Base-by-base conservation (phyloP, 1,140 invertebrate genomes). In the Brachionus manjavacas region DNA sequence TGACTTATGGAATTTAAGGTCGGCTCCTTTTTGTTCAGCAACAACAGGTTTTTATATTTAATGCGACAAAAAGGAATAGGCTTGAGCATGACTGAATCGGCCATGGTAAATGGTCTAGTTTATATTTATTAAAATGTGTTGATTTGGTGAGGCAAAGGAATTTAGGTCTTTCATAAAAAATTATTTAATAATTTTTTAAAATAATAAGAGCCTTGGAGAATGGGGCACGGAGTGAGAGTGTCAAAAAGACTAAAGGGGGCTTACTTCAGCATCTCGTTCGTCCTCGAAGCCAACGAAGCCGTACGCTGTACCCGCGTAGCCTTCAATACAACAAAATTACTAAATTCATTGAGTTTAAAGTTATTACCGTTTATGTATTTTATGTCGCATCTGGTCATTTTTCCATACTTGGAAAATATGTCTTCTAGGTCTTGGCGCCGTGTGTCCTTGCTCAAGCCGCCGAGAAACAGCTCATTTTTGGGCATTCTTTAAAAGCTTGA, bases 261-360 rank as follows among this genome's bases (percentile, higher is more conserved):
- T 87, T 86, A 87, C 87, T 84, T 87, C 87, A 3, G 87, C 87
- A 85, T 87, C 87, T 66, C 87, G 39, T 64, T 86, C 85, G 76
- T 87, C 87, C 76, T 87, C 87, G 84, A 86, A 87, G 81, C 86
- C 87, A 7, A 87, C 85, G 86, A 87, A 87, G 9, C 87, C 86
- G 83, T 87, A 87, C 3, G 87, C 87, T 86, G 85, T 46, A 28
- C 84, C 79, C 9, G 72, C 68, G 31, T 85, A 83, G 70, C 84
- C 84, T 80, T 70, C 7, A 76, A 23, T 12, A 49, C 11, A 28
- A 76, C 16, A 11, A 49, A n/a, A 74, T 41, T 23, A 74, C 20
- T 46, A 43, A 74, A 74, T 16, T 43, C 11, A n/a, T 23, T 28
- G 6, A 31, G 39, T 41, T 7, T 2, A 35, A n/a, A 41, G 3